Conservation (phyloP, 2,113 vertebrate species). For the Tychaedon coryphoeus region DNA sequence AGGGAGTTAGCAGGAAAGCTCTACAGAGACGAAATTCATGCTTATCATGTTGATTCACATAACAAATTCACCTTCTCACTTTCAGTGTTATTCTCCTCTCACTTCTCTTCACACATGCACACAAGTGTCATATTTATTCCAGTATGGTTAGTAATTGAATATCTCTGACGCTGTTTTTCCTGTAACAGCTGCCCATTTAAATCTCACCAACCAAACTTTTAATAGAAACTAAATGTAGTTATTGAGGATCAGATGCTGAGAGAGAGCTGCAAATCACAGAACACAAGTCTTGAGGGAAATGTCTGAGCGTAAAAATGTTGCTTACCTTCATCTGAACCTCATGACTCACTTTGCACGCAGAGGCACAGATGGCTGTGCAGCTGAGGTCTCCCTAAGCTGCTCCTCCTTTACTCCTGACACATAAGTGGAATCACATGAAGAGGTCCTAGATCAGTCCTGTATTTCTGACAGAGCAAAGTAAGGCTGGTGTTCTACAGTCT, state of each 20-base stretch:
- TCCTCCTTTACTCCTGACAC: neutral
- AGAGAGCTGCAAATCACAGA: neutral
- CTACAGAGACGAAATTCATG: neutral
- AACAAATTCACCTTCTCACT: neutral
- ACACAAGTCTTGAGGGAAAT: neutral
- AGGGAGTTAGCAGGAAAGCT: neutral
- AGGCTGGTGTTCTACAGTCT: neutral
- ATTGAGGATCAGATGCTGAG: neutral
- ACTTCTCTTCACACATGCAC: neutral
- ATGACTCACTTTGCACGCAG: neutral
- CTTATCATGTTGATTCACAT: neutral
- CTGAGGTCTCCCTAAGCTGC: neutral
- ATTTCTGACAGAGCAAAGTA: neutral
- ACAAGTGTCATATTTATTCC: neutral
- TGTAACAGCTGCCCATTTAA: neutral
- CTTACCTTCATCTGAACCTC: neutral
- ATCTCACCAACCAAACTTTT: neutral
- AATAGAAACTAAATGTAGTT: neutral
- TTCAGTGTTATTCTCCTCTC: neutral
- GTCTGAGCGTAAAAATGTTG: neutral
- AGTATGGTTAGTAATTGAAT: neutral
- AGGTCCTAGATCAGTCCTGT: neutral
- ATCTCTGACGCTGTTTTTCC: neutral
- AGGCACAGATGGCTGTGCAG: neutral
- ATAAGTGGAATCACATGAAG: neutral